These are phyloP conservation scores for Laspeyria flexula DNA, from an alignment of 2,888 invertebrate species.

Conservation along the genomic window DNA sequence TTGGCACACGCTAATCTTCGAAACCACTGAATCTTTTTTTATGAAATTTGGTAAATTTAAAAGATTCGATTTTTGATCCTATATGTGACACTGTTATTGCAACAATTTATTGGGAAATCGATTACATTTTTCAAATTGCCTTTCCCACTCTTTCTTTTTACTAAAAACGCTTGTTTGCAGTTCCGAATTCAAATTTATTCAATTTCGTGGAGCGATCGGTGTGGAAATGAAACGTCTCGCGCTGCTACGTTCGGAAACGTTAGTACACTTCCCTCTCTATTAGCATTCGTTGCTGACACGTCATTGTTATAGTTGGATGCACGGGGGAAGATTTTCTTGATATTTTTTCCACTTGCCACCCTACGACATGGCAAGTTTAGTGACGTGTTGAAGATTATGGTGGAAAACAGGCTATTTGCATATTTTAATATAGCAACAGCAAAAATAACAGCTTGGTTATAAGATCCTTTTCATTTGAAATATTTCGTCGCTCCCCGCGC, in stretches of 20 bases:
- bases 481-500: too few species aligned
- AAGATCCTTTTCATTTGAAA: too few species aligned
- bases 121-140: not conserved
- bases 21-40: too few species aligned
- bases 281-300: slow-evolving; percentile 63
- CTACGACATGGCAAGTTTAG: slow-evolving; percentile 16
- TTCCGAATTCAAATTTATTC: slow-evolving; percentile 82
- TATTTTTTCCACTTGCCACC: slow-evolving; percentile 24
- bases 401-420: slow-evolving; percentile 19
- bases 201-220: slow-evolving; percentile 69
- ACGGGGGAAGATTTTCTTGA: slow-evolving; percentile 36
- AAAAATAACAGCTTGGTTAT: not conserved
- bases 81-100: too few species aligned
- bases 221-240: slow-evolving; percentile 76
- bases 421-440: not conserved
- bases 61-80: too few species aligned
- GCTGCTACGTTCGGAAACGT: slow-evolving; percentile 21
- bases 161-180: slow-evolving; percentile 47
- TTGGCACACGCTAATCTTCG: too few species aligned
- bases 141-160: slow-evolving; percentile 18
- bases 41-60: too few species aligned
- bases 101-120: too few species aligned
- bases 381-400: slow-evolving; percentile 25
- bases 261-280: slow-evolving; percentile 67
- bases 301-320: slow-evolving; percentile 53